Conservation (phyloP, 2,888 invertebrate genomes). For the Lithophane semibrunnea region DNA sequence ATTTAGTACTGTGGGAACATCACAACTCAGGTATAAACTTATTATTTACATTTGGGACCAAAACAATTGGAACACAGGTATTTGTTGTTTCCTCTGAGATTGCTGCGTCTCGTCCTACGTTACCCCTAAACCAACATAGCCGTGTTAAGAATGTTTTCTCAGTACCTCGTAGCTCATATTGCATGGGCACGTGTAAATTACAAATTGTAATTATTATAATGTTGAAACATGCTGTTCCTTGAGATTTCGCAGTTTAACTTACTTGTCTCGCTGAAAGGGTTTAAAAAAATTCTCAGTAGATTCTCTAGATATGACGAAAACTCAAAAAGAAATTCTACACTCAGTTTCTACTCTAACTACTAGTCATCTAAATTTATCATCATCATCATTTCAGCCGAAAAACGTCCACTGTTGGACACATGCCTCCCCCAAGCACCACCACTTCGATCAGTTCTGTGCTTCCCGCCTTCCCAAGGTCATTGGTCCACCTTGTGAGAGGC, state of each 20-base stretch:
- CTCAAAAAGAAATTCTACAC: no score
- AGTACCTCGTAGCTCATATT: constrained; percentile 24
- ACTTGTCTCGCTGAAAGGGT: neutral
- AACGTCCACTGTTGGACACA: no score
- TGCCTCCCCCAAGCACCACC: no score
- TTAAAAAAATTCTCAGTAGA: neutral
- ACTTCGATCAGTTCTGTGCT: no score
- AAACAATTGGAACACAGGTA: constrained; percentile 46
- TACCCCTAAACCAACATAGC: constrained; percentile 40
- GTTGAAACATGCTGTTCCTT: neutral
- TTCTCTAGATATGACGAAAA: neutral
- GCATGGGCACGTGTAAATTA: constrained; percentile 38
- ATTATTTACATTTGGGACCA: constrained; percentile 47
- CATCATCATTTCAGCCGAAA: no score
- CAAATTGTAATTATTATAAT: constrained; percentile 36
- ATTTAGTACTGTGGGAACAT: neutral
- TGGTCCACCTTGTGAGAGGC: no score
- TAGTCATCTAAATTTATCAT: neutral
- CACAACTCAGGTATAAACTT: constrained; percentile 10
- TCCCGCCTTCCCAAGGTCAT: no score
- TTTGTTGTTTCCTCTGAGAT: constrained; percentile 51
- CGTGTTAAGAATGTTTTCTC: neutral
- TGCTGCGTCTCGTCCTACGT: constrained; percentile 9
- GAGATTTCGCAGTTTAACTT: neutral
- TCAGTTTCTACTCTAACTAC: no score